phyloP scores from a whole-genome alignment of 2,797 vertebrate species.

The Rhynchonycteris naso region DNA sequence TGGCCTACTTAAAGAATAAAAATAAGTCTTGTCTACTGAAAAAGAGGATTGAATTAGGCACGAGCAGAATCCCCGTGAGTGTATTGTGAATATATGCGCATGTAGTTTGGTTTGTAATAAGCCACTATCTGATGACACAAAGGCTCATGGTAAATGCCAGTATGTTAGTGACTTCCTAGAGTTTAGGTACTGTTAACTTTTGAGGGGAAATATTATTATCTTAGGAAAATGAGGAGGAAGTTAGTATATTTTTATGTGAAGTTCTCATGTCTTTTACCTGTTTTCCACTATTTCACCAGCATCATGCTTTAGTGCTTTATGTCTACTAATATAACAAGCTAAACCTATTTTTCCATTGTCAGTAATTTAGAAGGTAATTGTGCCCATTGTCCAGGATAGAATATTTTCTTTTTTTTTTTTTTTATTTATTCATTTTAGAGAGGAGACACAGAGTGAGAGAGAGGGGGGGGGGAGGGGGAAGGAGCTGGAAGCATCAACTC shows the following conservation, averaged over 20 bases:
- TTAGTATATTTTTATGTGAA: neutral
- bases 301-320: slow-evolving; percentile 46
- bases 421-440: too few relatives aligned
- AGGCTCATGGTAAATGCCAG: slow-evolving; percentile 18
- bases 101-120: slow-evolving; percentile 5
- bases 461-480: too few relatives aligned
- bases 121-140: neutral
- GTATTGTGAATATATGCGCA: neutral
- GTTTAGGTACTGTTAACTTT: slow-evolving; percentile 44
- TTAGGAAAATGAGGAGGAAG: slow-evolving; percentile 33
- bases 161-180: slow-evolving; percentile 39
- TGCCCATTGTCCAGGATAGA: slow-evolving; percentile 12
- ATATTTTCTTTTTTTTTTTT: slow-evolving; percentile 58
- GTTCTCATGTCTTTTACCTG: slow-evolving; percentile 30
- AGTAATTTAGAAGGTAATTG: slow-evolving; percentile 7
- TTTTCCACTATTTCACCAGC: slow-evolving; percentile 12
- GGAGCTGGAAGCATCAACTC: too few relatives aligned
- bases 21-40: slow-evolving; percentile 37
- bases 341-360: slow-evolving; percentile 47
- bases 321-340: slow-evolving; percentile 53
- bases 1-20: neutral
- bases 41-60: neutral
- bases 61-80: neutral
- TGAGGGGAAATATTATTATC: slow-evolving; percentile 34
- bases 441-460: too few relatives aligned